These are phyloP conservation scores for Alexandromys fortis DNA, from an alignment of 2,113 vertebrate species.

Conservation along the genomic window DNA sequence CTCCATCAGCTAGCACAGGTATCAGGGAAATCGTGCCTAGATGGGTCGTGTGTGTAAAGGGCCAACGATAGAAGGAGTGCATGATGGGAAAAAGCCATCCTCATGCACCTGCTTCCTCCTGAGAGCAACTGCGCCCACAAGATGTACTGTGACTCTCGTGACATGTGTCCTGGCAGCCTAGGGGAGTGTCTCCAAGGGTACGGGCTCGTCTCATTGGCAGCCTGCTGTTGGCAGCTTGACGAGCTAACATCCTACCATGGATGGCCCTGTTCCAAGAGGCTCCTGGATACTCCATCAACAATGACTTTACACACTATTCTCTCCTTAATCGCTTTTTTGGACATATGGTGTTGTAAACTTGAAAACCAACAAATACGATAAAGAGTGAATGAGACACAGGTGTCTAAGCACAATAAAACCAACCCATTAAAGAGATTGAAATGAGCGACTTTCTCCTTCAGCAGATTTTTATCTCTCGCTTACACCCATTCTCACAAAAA, in stretches of 20 bases:
- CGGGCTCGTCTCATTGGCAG: background rate
- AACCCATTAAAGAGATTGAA: background rate
- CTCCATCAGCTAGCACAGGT: background rate
- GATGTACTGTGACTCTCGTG: background rate
- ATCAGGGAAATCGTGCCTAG: background rate
- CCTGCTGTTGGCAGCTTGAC: background rate
- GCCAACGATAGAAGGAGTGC: background rate
- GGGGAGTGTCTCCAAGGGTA: background rate
- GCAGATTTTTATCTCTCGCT: background rate
- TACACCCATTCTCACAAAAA: background rate
- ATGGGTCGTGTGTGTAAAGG: background rate
- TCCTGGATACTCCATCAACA: background rate
- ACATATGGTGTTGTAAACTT: background rate
- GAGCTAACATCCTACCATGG: background rate
- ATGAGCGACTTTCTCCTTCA: background rate
- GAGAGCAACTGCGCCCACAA: background rate
- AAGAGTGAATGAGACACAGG: constrained; percentile 50
- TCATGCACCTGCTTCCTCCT: constrained; percentile 24
- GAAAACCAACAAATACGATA: constrained; percentile 53
- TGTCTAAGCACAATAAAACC: constrained; percentile 47
- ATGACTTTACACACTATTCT: background rate
- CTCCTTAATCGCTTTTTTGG: constrained; percentile 31
- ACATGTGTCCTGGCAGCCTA: background rate
- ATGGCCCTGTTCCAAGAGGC: background rate
- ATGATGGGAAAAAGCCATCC: background rate